Conservation (phyloP, 2,888 invertebrate genomes). For the Pandemis heparana region DNA sequence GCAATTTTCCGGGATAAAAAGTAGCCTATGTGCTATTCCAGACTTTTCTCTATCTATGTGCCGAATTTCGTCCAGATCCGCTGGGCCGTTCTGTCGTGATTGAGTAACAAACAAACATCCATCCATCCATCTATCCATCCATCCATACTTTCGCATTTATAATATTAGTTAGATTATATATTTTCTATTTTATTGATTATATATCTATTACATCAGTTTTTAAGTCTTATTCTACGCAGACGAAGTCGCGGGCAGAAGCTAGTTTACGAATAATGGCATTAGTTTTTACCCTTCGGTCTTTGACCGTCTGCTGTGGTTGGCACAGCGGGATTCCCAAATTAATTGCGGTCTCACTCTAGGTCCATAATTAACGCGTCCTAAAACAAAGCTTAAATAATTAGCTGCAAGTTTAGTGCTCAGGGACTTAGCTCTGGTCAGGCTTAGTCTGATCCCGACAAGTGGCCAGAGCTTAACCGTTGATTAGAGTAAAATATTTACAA, state of each 20-base stretch:
- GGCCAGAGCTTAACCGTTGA: neutral
- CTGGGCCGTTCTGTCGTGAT: too few relatives aligned
- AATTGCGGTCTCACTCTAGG: conserved; percentile 11
- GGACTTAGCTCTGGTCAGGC: neutral
- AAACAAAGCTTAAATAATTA: conserved; percentile 23
- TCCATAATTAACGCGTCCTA: conserved; percentile 18
- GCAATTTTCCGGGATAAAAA: too few relatives aligned
- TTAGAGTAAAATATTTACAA: neutral
- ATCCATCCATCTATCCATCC: too few relatives aligned
- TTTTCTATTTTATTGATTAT: too few relatives aligned
- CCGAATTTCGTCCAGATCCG: too few relatives aligned
- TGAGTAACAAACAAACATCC: too few relatives aligned
- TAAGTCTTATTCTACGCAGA: too few relatives aligned
- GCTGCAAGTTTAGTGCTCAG: conserved; percentile 11
- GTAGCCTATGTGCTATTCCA: too few relatives aligned
- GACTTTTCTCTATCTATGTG: too few relatives aligned
- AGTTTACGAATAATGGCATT: neutral
- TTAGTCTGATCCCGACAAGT: neutral
- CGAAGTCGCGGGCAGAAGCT: neutral
- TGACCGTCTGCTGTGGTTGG: neutral
- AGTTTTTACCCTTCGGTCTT: neutral
- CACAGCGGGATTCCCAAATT: conserved; percentile 2
- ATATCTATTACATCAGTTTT: too few relatives aligned
- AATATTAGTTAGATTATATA: too few relatives aligned
- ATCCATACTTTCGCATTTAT: too few relatives aligned